phyloP scores from a whole-genome alignment of 2,113 vertebrate genomes.

The Cebidichthys violaceus region DNA sequence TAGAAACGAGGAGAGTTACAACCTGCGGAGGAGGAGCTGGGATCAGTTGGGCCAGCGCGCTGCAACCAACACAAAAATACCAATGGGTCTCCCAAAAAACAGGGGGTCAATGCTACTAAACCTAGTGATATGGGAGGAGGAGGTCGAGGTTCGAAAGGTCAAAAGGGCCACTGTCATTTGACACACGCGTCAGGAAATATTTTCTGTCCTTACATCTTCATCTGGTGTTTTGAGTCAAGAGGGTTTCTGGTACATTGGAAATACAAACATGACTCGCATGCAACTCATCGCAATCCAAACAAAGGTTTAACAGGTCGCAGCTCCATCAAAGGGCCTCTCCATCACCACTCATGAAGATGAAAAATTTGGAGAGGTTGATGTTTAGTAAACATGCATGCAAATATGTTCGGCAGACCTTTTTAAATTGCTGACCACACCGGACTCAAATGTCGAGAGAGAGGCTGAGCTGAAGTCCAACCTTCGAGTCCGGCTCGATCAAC shows the following conservation, averaged over 20 bases:
- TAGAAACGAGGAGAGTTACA: constrained; percentile 56
- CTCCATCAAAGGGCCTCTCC: constrained; percentile 56
- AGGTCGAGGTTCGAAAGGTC: constrained; percentile 59
- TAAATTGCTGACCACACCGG: constrained; percentile 1
- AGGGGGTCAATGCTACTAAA: constrained; percentile 48
- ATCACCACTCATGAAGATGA: constrained; percentile 35
- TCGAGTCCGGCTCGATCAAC: constrained; percentile 1
- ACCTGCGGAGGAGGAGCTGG: constrained; percentile 34
- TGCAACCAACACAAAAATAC: constrained; percentile 45
- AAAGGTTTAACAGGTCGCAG: constrained; percentile 40
- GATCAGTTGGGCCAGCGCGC: constrained; percentile 40
- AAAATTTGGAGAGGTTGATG: constrained; percentile 55
- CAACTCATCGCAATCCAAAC: constrained; percentile 46
- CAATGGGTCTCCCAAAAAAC: constrained; percentile 10
- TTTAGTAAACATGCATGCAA: constrained; percentile 65
- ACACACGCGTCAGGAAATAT: constrained; percentile 56
- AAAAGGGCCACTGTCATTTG: constrained; percentile 61
- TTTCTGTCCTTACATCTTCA: constrained; percentile 66
- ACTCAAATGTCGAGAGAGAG: neutral
- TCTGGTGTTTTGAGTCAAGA: constrained; percentile 70
- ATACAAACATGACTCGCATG: constrained; percentile 66
- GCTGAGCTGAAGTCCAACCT: constrained; percentile 16
- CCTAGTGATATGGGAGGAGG: constrained; percentile 39
- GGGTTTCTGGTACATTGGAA: constrained; percentile 49
- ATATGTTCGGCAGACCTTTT: constrained; percentile 47